These are phyloP conservation scores for Grantiella picta DNA, from an alignment of 2,113 vertebrate genomes.

Conservation along the genomic window DNA sequence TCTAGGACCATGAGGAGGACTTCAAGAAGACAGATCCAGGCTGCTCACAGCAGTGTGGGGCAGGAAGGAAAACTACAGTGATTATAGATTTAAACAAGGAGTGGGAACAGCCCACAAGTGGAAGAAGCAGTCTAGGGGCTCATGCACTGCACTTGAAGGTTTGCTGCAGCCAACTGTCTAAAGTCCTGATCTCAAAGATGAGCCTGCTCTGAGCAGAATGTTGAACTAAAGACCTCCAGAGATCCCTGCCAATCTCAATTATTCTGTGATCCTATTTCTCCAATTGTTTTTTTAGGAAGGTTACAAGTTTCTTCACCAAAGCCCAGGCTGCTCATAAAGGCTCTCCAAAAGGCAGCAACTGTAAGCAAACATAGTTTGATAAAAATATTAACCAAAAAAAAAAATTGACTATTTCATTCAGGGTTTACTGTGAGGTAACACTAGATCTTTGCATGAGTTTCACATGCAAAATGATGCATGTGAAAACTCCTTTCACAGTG, in stretches of 20 bases:
- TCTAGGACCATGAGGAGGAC: not conserved
- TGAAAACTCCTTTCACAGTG: not conserved
- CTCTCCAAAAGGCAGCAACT: not conserved
- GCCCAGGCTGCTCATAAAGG: not conserved
- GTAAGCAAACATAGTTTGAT: not conserved
- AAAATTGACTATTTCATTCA: not conserved
- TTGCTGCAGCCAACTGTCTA: not conserved
- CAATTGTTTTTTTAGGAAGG: not conserved
- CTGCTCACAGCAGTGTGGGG: not conserved
- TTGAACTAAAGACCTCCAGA: not conserved
- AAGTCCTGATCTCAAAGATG: not conserved
- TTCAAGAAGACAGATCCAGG: not conserved
- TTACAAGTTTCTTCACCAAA: not conserved
- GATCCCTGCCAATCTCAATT: not conserved
- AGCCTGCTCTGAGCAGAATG: not conserved
- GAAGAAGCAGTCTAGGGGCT: not conserved
- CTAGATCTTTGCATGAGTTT: not conserved
- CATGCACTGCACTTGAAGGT: not conserved
- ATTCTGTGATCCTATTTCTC: not conserved
- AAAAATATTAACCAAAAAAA: not conserved
- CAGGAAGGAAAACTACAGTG: not conserved
- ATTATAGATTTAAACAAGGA: not conserved
- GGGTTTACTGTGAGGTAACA: not conserved
- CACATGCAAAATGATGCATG: not conserved
- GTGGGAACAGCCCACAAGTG: not conserved